Base-by-base conservation (phyloP, 1,140 invertebrate genomes). In the Macrosteles quadrilineatus region DNA sequence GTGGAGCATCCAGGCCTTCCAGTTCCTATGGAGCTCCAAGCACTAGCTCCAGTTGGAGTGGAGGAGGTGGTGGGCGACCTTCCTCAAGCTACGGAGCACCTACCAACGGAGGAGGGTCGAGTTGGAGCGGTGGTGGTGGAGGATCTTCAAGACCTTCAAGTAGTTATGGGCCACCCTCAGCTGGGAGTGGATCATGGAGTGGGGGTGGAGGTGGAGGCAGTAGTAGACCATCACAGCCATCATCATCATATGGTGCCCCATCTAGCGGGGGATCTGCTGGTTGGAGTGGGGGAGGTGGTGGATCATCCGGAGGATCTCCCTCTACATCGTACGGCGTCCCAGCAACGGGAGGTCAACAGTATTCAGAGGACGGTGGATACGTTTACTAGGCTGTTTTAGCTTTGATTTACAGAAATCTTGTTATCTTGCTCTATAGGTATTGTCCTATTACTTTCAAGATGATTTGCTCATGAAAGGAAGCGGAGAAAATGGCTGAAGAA, bases 291-390 rank as follows among this genome's bases (percentile, higher is more conserved):
- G 47, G 47, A 19, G 47, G 47, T 50, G 55, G 74, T 59, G 73
- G 73, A 19, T 66, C 73, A 31, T 71, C 71, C 23, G 43, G 62
- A 1, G n/a, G 23, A 50, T 17, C 21, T 11, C 70, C 70, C 14
- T 73, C 71, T 6, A n/a, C 9, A 17, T 32, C 59, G 47, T 73
- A 73, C 30, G 69, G 68, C n/a, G 72, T 69, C 43, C 74, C 74
- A 27, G 19, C 70, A 1, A 23, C 55, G 27, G 65, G 68, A 2
- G 68, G 55, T n/a, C 59, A 71, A 30, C 57, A 65, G 23, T 73
- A 71, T 25, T 66, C 68, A 11, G 70, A 53, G 29, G 72, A 72
- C 21, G 73, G 73, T 47, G 73, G 73, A 45, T 73, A 73, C 47
- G 55, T 70, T 40, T 73, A 71, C 50, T 73, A 57, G 14, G 19